Conservation (phyloP, 2,113 vertebrate species). For the Eonycteris spelaea region DNA sequence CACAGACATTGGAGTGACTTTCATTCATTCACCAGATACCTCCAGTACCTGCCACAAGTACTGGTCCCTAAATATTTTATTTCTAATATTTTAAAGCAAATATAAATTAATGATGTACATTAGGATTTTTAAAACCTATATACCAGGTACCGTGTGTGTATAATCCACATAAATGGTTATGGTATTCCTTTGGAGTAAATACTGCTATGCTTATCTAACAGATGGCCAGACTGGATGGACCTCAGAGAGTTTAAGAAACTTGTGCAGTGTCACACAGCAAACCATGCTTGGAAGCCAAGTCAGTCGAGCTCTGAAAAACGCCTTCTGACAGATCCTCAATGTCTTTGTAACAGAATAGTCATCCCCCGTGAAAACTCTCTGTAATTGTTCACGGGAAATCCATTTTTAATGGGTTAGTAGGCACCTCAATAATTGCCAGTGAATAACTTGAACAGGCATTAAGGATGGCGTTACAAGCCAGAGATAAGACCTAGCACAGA, state of each 20-base stretch:
- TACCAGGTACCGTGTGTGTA: background rate
- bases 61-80: background rate
- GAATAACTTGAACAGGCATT: background rate
- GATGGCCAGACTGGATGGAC: background rate
- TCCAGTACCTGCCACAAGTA: rapidly evolving
- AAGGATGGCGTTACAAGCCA: background rate
- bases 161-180: background rate
- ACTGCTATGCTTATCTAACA: background rate
- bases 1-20: background rate
- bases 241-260: background rate
- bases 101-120: background rate
- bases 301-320: background rate
- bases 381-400: background rate
- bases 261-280: background rate
- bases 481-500: background rate
- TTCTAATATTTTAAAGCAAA: background rate
- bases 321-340: background rate
- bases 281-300: background rate
- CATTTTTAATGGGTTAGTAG: background rate
- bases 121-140: background rate
- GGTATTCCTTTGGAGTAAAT: background rate
- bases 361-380: background rate
- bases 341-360: background rate
- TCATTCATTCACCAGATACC: background rate
- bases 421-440: background rate